Conservation (phyloP, 2,113 vertebrate species). For the Typhlomys cinereus region DNA sequence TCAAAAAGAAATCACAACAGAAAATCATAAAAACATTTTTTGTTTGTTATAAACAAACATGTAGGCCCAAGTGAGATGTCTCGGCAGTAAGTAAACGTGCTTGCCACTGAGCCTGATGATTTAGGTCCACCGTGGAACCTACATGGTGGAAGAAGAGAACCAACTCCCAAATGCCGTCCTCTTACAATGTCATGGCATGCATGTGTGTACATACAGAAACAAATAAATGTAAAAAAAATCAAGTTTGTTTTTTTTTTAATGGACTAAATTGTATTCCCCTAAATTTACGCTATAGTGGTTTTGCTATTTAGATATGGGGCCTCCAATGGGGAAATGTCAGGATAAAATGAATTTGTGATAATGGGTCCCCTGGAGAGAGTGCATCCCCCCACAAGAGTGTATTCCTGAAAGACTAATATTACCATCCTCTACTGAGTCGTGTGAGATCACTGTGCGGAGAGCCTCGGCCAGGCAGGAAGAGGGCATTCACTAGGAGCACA, state of each 20-base stretch:
- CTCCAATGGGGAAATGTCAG: too few species aligned
- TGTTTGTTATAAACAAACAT: neutral
- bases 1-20: neutral
- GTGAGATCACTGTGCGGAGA: neutral
- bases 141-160: too few species aligned
- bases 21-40: neutral
- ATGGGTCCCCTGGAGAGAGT: neutral
- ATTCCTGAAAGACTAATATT: neutral
- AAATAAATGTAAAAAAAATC: too few species aligned
- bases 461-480: neutral
- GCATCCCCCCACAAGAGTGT: neutral
- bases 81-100: too few species aligned
- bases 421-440: too few species aligned
- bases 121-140: too few species aligned
- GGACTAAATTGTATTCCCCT: neutral
- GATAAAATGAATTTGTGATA: neutral
- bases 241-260: neutral
- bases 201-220: too few species aligned
- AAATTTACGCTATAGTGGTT: neutral
- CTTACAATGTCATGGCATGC: too few species aligned
- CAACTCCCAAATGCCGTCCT: too few species aligned
- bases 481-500: neutral
- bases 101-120: too few species aligned
- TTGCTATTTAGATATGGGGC: neutral
- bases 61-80: too few species aligned